Base-by-base conservation (phyloP, 2,888 invertebrate species). In the Drosophila niveifrons region DNA sequence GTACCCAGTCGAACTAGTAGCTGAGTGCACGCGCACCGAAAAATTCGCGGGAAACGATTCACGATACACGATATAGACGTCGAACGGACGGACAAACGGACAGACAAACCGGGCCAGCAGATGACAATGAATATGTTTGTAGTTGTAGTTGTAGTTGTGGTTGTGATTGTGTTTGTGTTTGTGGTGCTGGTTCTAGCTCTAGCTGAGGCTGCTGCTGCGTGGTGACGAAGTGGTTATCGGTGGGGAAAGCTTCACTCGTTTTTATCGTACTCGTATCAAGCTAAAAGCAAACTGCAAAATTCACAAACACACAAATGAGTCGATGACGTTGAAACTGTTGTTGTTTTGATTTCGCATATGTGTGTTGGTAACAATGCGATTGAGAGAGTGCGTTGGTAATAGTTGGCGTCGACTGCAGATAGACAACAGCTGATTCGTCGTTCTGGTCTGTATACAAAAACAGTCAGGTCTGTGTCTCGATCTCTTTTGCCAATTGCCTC, bases 11-110 rank as follows among this genome's bases (percentile, higher is more conserved):
- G 28, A 43, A 36, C 61, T 53, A 55, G 46, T n/a, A 56, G 47
- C 51, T 78, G 48, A 64, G 91, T 90, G 69, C 91, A 88, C 70
- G 73, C 68, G 90, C 66, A 90, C 90, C 66, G 63, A 87, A 78
- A 74, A 74, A 63, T 72, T 61, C 77, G 87, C 82, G 85, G 82
- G 82, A 84, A 83, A 67, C 64, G 64, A 63, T 69, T 79, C 70
- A 70, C 78, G 23, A 65, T 66, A 13, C 39, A 59, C 44, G 10
- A 17, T 18, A 17, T 10, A n/a, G n/a, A 44, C 17, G 36, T n/a
- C n/a, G n/a, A n/a, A 34, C 11, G 11, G 10, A 4, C 34, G 34
- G 34, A 34, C 18, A n/a, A 28, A 47, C 39, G 13, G 43, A 17
- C 18, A 11, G 13, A 51, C 68, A 53, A 57, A 36, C 36, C 63